Evolutionary conservation across 2,888 invertebrate genomes (phyloP), one percentile per base, ranked within the genome.

Genomic region (Callyntrura guangdongensis): DNA sequence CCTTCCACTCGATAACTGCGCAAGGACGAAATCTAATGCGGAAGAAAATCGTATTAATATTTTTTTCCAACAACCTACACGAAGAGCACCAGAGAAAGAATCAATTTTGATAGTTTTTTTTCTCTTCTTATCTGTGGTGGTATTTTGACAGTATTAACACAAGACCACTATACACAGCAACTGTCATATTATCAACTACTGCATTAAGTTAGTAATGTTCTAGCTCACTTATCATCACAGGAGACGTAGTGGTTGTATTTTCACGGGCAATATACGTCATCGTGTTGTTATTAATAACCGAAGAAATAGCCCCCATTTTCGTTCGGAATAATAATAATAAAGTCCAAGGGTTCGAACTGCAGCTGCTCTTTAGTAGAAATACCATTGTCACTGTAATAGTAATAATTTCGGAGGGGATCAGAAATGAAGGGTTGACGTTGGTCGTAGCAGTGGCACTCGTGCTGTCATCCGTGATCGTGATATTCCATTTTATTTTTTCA

Each of bases 401-500:
- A 59, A 86, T 59, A 77, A 86, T 72, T 64, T 72, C 17, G 85
- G 56, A 49, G 69, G 53, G 82, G 59, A 86, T 61, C 56, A 45
- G 45, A 45, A 82, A 89, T 81, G 86, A 85, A 61, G 89, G 82
- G 36, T 56, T 59, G 56, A 27, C 59, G 56, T 36, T 59, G 17
- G 56, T 79, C 25, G 79, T 27, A 36, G 79, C 53, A 79, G 82
- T 59, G 67, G 74, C 61, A 64, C n/a, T 82, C 82, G 27, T 67
- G 82, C 82, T 92, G 91, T 94, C 93, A 94, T 92, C 94, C 94
- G 93, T 94, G 93, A 91, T 94, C 94, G 91, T 91, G 93, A 92
- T 94, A 94, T 94, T 94, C 94, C 94, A 94, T 94, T 93, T 94
- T 94, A 92, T 86, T 89, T 86, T 89, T 59, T 83, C 82, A 89